Conservation (phyloP, 1,140 invertebrate genomes). For the Tetragnatha versicolor region DNA sequence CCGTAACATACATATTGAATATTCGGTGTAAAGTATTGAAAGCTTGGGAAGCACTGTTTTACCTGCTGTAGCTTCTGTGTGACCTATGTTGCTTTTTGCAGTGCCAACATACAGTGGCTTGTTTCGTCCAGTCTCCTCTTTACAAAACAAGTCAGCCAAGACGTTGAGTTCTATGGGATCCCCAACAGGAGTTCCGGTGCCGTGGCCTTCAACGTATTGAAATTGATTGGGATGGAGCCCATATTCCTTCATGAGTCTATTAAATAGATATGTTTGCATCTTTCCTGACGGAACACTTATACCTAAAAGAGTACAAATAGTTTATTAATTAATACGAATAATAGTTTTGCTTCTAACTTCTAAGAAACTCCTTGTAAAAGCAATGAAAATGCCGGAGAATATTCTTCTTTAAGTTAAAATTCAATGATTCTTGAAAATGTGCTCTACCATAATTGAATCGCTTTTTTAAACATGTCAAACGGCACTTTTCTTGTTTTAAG, state of each 20-base stretch:
- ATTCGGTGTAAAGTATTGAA: background rate
- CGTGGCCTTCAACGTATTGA: slow-evolving; percentile 93
- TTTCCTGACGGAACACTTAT: too few relatives aligned
- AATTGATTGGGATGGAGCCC: background rate
- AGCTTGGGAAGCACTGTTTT: background rate
- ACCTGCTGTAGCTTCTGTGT: slow-evolving; percentile 74
- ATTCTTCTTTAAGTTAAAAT: too few relatives aligned
- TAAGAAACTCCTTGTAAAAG: too few relatives aligned
- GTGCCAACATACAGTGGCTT: slow-evolving; percentile 84
- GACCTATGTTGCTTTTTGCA: slow-evolving; percentile 92
- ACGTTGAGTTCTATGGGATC: slow-evolving; percentile 78
- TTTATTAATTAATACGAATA: too few relatives aligned
- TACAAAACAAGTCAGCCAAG: background rate
- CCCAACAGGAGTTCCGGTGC: slow-evolving; percentile 83
- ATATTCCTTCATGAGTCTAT: background rate
- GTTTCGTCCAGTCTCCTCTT: slow-evolving; percentile 17
- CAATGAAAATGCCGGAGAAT: too few relatives aligned
- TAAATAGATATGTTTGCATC: background rate
- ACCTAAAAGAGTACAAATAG: too few relatives aligned
- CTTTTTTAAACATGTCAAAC: too few relatives aligned
- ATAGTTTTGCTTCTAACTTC: too few relatives aligned
- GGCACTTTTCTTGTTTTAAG: too few relatives aligned
- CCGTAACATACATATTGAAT: background rate
- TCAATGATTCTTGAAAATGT: too few relatives aligned
- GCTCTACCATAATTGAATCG: too few relatives aligned